phyloP scores from a whole-genome alignment of 2,888 invertebrate species.

The Euproctis similis region DNA sequence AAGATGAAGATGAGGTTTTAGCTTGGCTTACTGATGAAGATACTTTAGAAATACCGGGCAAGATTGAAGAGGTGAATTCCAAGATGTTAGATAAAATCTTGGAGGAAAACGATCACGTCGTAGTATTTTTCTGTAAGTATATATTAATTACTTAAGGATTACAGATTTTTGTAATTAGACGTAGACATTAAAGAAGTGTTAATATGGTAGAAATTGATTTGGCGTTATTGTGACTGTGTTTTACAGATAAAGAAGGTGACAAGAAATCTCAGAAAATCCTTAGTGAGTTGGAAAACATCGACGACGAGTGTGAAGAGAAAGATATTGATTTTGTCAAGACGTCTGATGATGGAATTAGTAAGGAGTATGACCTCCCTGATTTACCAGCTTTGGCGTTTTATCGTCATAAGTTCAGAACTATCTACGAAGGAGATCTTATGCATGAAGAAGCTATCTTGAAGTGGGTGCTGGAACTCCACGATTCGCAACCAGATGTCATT shows the following conservation, averaged over 20 bases:
- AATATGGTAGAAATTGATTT: too few relatives aligned
- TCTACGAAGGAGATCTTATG: conserved; percentile 92
- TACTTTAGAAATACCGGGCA: conserved; percentile 92
- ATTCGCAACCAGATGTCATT: conserved; percentile 90
- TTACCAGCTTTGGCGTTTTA: conserved; percentile 91
- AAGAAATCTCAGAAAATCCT: conserved; percentile 92
- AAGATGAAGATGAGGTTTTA: conserved; percentile 93
- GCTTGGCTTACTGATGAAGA: conserved; percentile 94
- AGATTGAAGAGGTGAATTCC: conserved; percentile 93
- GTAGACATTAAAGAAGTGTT: too few relatives aligned
- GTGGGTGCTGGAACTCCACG: conserved; percentile 91
- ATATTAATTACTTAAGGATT: too few relatives aligned
- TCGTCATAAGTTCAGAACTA: conserved; percentile 90
- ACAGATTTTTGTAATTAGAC: too few relatives aligned
- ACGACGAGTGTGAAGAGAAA: conserved; percentile 94
- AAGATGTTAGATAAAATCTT: conserved; percentile 93
- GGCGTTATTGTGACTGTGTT: conserved; percentile 8
- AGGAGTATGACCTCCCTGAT: conserved; percentile 88
- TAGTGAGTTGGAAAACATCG: conserved; percentile 92
- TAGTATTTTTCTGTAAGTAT: conserved; percentile 93
- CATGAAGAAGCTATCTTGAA: conserved; percentile 92
- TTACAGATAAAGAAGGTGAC: conserved; percentile 89
- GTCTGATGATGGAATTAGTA: conserved; percentile 89
- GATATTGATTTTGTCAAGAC: conserved; percentile 94
- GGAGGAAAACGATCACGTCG: conserved; percentile 90